Base-by-base conservation (phyloP, 2,113 vertebrate genomes). In the Dicentrarchus labrax region DNA sequence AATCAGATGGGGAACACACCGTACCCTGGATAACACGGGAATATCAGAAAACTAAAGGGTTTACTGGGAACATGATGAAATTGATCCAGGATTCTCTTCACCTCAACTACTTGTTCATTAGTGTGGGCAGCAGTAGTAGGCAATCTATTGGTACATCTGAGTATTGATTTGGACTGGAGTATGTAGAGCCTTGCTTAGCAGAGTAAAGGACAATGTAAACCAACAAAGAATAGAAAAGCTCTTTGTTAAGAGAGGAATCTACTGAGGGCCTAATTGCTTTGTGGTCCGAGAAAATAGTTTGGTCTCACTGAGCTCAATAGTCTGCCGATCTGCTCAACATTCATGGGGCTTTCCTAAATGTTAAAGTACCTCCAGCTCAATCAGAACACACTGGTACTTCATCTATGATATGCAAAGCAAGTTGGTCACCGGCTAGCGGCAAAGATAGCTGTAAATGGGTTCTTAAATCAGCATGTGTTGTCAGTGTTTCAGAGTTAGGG, bases 71-170 rank as follows among this genome's bases (percentile, higher is more conserved):
- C 78, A 88, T 78, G 76, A 86, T 90, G 54, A 72, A 89, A 93
- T 92, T 92, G 91, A 94, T 93, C 80, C 66, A 45, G 38, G 64
- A 56, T 80, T 84, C 68, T 84, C 43, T 72, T 85, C 48, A 77
- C 70, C 53, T 77, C 73, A 79, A 80, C 57, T 59, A 56, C 90
- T 86, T 88, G 88, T 90, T 93, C 91, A 93, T 93, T 93, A 92
- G 86, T 80, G 81, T 62, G 80, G 56, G 72, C 73, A 83, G 76
- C 86, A 67, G 87, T 60, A 12, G 56, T 74, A 82, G 83, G 84
- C 82, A 80, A 92, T 88, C 85, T 86, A 87, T 86, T 82, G 79
- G 72, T 88, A 78, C 72, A 91, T 90, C 70, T 78, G 39, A 57
- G 74, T 89, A 93, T 94, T 86, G 93, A 94, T 93, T 86, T 24